Conservation (phyloP, 1,140 invertebrate genomes). For the Meteorus sp. region DNA sequence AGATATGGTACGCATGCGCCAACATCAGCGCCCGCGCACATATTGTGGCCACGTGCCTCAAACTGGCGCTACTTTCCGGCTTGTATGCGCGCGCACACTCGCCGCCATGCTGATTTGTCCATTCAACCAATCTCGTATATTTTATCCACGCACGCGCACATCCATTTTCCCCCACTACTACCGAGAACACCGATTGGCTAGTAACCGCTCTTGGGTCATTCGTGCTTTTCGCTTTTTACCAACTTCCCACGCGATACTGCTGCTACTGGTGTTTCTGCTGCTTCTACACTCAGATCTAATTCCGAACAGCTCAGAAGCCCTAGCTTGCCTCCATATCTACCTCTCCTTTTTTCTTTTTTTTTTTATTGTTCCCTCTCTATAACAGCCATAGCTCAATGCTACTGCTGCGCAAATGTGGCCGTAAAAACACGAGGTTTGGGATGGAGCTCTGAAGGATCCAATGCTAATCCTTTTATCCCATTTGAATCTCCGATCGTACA, state of each 20-base stretch:
- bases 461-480: neutral
- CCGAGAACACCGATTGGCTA: conserved; percentile 5
- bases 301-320: conserved; percentile 22
- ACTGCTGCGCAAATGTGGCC: conserved; percentile 20
- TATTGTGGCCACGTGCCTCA: conserved; percentile 37
- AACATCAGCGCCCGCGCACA: conserved; percentile 27
- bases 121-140: conserved; percentile 15
- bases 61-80: conserved; percentile 33
- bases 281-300: conserved; percentile 19
- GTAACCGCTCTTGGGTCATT: neutral
- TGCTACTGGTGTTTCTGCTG: neutral
- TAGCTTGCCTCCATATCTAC: too few relatives aligned
- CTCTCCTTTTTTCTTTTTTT: conserved; percentile 28
- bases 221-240: conserved; percentile 25
- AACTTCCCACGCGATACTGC: conserved; percentile 28
- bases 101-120: conserved; percentile 22
- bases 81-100: conserved; percentile 26
- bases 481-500: neutral
- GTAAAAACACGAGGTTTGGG: conserved; percentile 19
- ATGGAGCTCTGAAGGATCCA: neutral
- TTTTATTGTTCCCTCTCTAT: conserved; percentile 13
- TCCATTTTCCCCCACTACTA: neutral
- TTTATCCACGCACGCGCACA: neutral
- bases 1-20: conserved; percentile 19
- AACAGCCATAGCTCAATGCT: conserved; percentile 2